These are phyloP conservation scores for Listrodromus nycthemerus DNA, from an alignment of 2,888 invertebrate genomes.

Conservation along the genomic window DNA sequence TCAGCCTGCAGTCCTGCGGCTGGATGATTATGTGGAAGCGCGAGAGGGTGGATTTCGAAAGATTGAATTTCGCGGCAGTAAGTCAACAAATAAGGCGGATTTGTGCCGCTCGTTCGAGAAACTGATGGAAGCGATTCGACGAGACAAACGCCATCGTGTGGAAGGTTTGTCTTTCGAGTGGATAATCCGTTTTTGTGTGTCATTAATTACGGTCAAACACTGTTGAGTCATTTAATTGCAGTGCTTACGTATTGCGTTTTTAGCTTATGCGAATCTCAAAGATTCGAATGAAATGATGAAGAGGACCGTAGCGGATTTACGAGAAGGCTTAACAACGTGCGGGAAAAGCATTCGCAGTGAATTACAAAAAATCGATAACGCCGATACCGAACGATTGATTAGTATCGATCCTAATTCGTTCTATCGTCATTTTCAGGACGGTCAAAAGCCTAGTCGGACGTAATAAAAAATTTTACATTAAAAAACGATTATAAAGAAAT, in stretches of 20 bases:
- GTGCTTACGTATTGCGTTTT: background rate
- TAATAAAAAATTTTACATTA: background rate
- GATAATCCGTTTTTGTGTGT: background rate
- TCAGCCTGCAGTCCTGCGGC: conserved; percentile 38
- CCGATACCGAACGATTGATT: conserved; percentile 55
- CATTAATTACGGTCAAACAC: background rate
- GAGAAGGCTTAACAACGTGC: conserved; percentile 45
- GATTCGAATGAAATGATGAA: conserved; percentile 60
- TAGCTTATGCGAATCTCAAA: conserved; percentile 61
- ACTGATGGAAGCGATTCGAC: conserved; percentile 44
- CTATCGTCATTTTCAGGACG: conserved; percentile 3
- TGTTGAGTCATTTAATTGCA: background rate
- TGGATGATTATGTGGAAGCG: conserved; percentile 58
- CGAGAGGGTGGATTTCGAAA: conserved; percentile 47
- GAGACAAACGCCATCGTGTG: conserved; percentile 48
- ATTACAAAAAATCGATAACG: conserved; percentile 58
- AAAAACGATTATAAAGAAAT: background rate
- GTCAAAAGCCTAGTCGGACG: background rate
- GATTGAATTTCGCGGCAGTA: conserved; percentile 14
- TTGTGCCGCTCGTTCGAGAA: conserved; percentile 50
- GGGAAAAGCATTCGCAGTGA: conserved; percentile 48
- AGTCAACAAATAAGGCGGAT: conserved; percentile 15
- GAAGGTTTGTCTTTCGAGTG: conserved; percentile 13
- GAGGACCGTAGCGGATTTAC: conserved; percentile 51
- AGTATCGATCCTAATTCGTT: conserved; percentile 55